Percentiles rank a stretch among this genome's conserved stretches.
These are phyloP conservation scores for Fregetta grallaria DNA, from an alignment of 2,113 vertebrate genomes.

Conservation along the genomic window DNA sequence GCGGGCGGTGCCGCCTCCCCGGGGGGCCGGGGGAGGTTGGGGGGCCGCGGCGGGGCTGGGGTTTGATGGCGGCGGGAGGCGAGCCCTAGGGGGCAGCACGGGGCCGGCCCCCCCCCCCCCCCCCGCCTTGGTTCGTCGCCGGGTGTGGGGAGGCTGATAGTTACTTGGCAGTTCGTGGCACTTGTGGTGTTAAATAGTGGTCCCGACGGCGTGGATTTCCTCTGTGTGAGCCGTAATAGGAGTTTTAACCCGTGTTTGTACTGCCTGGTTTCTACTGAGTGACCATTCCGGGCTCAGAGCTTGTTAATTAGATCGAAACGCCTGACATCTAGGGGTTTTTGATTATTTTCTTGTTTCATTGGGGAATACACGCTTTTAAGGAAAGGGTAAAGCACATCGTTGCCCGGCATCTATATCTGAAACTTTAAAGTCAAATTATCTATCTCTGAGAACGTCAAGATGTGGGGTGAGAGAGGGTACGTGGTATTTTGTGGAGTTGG, in stretches of 20 bases:
- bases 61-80: background rate
- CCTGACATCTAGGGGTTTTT: background rate
- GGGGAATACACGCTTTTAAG: too few species aligned
- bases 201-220: rapidly evolving
- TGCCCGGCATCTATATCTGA: background rate
- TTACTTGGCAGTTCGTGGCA: background rate
- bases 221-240: rapidly evolving
- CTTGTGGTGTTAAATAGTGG: background rate
- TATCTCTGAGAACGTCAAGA: background rate
- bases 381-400: background rate
- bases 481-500: background rate
- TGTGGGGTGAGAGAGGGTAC: background rate
- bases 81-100: constrained; percentile 27
- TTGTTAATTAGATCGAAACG: background rate
- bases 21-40: background rate
- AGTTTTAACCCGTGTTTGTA: background rate
- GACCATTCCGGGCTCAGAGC: background rate
- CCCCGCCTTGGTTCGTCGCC: background rate
- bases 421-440: background rate
- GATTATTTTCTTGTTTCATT: background rate
- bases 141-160: background rate
- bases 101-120: background rate
- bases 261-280: background rate
- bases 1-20: background rate
- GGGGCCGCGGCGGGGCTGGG: background rate